Percentiles rank a stretch among this genome's conserved stretches.
Conservation (phyloP, 2,113 vertebrate genomes). For the Rana temporaria region DNA sequence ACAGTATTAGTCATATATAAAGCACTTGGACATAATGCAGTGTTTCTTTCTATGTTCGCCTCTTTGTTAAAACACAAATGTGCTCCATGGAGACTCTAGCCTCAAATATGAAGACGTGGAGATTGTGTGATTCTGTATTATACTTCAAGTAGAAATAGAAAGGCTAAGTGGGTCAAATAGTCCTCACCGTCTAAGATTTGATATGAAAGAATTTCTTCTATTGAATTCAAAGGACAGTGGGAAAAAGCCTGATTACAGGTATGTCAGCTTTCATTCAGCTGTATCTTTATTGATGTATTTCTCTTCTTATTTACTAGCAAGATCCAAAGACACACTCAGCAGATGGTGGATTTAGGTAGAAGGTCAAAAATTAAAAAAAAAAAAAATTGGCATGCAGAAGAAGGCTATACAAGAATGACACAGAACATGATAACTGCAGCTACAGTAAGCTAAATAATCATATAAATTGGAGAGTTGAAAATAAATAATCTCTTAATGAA, state of each 20-base stretch:
- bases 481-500: neutral
- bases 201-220: conserved; percentile 40
- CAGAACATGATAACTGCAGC: neutral
- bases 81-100: neutral
- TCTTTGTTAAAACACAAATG: neutral
- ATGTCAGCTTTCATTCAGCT: conserved; percentile 33
- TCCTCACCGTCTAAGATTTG: conserved; percentile 26
- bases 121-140: neutral
- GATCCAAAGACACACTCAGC: neutral
- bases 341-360: conserved; percentile 11
- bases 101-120: neutral
- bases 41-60: neutral
- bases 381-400: neutral
- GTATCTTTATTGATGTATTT: conserved; percentile 26
- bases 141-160: conserved; percentile 10
- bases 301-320: conserved; percentile 21
- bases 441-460: neutral
- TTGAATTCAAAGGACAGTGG: conserved; percentile 22
- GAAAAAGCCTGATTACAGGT: conserved; percentile 21
- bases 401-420: neutral
- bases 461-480: neutral
- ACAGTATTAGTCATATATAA: too few species aligned
- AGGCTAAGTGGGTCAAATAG: conserved; percentile 39
- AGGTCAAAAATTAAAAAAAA: conserved; percentile 2
- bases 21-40: neutral